A percentile compares a stretch with the other conserved stretches of the same genome.
phyloP scores from a whole-genome alignment of 2,113 vertebrate species.

The Trogon surrucura region DNA sequence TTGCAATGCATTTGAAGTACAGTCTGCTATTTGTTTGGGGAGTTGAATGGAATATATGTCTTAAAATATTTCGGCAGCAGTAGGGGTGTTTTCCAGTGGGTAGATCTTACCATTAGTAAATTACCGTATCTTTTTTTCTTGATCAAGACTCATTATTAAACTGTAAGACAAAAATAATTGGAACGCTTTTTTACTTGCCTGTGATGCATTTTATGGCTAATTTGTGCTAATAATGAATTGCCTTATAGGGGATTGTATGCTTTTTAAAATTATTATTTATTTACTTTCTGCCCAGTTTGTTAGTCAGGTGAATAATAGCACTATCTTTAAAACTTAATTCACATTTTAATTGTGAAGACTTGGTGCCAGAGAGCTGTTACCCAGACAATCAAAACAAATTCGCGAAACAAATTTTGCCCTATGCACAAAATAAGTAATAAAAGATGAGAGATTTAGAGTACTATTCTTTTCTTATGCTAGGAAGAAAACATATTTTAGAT shows the following conservation, averaged over 20 bases:
- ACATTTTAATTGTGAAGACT: conserved; percentile 61
- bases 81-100: conserved; percentile 71
- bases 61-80: conserved; percentile 78
- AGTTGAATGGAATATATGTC: conserved; percentile 78
- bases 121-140: conserved; percentile 60
- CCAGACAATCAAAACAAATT: conserved; percentile 31
- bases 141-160: conserved; percentile 52
- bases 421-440: not conserved
- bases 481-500: not conserved
- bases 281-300: conserved; percentile 21
- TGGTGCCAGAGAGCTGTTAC: conserved; percentile 47
- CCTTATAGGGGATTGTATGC: conserved; percentile 27
- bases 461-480: not conserved
- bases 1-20: conserved; percentile 87
- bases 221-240: conserved; percentile 66
- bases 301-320: conserved; percentile 45
- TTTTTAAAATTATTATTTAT: not conserved
- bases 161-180: conserved; percentile 69
- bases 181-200: conserved; percentile 67
- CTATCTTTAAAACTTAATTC: conserved; percentile 66
- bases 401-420: conserved; percentile 12
- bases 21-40: conserved; percentile 87
- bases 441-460: not conserved
- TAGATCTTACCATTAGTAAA: conserved; percentile 78
- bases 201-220: conserved; percentile 65